A percentile compares a stretch with the other conserved stretches of the same genome.
Evolutionary conservation across 2,797 vertebrate species (phyloP).

Genomic region (Oryzias dopingdopingensis): DNA sequence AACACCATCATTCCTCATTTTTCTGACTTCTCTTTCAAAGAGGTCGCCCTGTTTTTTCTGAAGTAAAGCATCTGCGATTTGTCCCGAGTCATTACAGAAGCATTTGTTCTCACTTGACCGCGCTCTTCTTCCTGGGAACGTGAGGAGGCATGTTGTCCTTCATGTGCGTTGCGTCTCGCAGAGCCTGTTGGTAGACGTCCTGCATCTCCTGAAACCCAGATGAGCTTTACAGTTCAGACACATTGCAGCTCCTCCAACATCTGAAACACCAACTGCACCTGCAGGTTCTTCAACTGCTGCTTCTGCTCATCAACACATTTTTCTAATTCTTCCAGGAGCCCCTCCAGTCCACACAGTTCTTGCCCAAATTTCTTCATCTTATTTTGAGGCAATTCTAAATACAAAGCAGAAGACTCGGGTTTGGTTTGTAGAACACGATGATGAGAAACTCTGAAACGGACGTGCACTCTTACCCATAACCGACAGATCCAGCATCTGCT

Average conservation of each 20-base stretch:
- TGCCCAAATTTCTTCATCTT: constrained; percentile 52
- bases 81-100: neutral
- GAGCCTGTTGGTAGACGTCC: constrained; percentile 49
- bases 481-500: constrained; percentile 54
- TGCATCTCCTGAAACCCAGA: constrained; percentile 63
- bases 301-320: constrained; percentile 38
- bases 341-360: constrained; percentile 37
- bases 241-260: neutral
- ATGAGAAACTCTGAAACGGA: neutral
- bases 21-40: too few species aligned
- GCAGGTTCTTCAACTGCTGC: constrained; percentile 44
- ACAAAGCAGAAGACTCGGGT: neutral
- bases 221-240: neutral
- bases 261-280: constrained; percentile 39
- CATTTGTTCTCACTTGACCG: constrained; percentile 40
- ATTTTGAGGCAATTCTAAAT: constrained; percentile 46
- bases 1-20: too few species aligned
- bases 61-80: neutral
- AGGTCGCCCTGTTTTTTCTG: too few species aligned
- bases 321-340: constrained; percentile 58
- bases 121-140: constrained; percentile 61
- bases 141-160: constrained; percentile 70
- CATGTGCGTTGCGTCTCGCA: constrained; percentile 61
- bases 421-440: neutral
- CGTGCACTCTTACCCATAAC: constrained; percentile 31